Evolutionary conservation across 1,140 invertebrate species (phyloP), one percentile per base, ranked within the genome.

Genomic region (Akabosia matsudoensis): DNA sequence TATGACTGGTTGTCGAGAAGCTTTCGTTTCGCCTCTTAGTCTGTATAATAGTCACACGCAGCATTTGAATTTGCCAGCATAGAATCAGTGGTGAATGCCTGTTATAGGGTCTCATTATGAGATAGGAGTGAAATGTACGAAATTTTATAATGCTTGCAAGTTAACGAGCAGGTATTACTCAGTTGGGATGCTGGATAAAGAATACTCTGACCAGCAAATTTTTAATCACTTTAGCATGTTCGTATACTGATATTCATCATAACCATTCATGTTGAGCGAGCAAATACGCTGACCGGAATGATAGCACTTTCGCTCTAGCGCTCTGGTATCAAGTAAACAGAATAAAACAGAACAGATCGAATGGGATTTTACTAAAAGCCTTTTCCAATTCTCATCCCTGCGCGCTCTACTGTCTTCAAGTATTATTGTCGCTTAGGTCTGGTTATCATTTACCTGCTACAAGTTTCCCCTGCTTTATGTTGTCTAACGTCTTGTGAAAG

Each of bases 201-300:
- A 31, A 30, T 13, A n/a, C 54, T 16, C 14, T 61, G 24, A 14
- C 13, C 61, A 67, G 61, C 61, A 67, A 67, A 67, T 67, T 67
- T n/a, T 67, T 67, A 67, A 67, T 67, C 61, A 67, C 61, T 67
- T 28, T 67, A 30, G 61, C 30, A 28, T 67, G 31, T 30, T 31
- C 7, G 61, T 67, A 67, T 14, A 28, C 61, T 67, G 24, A n/a
- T n/a, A n/a, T n/a, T n/a, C n/a, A n/a, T n/a, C n/a, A n/a, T n/a
- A n/a, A n/a, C n/a, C n/a, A n/a, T n/a, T n/a, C n/a, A n/a, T n/a
- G n/a, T n/a, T n/a, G n/a, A n/a, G n/a, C n/a, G n/a, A n/a, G 3
- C 10, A 67, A 31, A 31, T 30, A 67, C 31, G 10, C 28, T 67
- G 61, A 28, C 26, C 3, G 61, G 31, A 56, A 67, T 67, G 61